Conservation (phyloP, 2,888 invertebrate species). For the Spilosoma lubricipeda region DNA sequence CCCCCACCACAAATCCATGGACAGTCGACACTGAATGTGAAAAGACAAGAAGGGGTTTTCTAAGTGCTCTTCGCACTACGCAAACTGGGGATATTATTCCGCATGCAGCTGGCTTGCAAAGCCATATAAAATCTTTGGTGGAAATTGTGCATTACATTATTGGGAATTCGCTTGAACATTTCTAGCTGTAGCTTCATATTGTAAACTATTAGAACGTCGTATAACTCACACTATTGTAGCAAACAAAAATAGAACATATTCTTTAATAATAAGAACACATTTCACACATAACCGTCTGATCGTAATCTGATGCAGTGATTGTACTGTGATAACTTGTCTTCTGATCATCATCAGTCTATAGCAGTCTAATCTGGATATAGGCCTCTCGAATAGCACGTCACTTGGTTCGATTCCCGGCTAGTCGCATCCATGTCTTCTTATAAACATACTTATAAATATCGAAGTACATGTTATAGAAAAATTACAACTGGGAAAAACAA, state of each 20-base stretch:
- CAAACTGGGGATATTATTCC: slow-evolving; percentile 5
- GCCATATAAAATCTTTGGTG: slow-evolving; percentile 6
- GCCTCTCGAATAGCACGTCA: too few relatives aligned
- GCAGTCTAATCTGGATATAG: too few relatives aligned
- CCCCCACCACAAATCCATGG: neutral
- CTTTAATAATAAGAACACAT: neutral
- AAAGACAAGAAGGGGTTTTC: neutral
- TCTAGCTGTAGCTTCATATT: neutral
- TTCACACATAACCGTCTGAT: too few relatives aligned
- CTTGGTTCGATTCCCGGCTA: too few relatives aligned
- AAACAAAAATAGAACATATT: neutral
- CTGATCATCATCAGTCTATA: too few relatives aligned
- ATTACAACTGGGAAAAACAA: too few relatives aligned
- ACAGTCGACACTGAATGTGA: neutral
- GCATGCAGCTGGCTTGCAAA: neutral
- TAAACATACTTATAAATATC: too few relatives aligned
- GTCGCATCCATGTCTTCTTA: too few relatives aligned
- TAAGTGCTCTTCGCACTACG: neutral
- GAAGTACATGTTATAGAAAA: too few relatives aligned
- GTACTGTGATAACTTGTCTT: too few relatives aligned
- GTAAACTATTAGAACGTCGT: neutral
- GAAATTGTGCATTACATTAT: slow-evolving; percentile 13
- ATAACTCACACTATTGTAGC: neutral
- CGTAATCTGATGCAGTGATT: too few relatives aligned
- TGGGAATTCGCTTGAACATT: slow-evolving; percentile 9